phyloP scores from a whole-genome alignment of 1,140 invertebrate species.

The Panulirus ornatus region DNA sequence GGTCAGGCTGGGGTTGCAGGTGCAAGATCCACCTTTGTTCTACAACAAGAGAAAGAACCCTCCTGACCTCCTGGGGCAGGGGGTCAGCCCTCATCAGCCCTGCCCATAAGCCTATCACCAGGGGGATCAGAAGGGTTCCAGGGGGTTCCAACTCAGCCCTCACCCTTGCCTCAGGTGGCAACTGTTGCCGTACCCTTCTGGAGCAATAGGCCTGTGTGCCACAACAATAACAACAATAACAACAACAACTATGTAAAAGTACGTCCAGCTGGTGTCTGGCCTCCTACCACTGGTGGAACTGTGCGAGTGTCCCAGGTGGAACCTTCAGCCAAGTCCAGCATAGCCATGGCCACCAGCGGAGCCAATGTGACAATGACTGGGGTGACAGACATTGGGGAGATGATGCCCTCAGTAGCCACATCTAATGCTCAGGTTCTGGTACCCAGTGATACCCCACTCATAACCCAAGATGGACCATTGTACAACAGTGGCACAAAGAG shows the following conservation, averaged over 20 bases:
- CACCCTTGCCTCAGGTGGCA: slow-evolving; percentile 63
- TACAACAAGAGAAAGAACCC: slow-evolving; percentile 69
- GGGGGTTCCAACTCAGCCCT: slow-evolving; percentile 41
- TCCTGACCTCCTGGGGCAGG: slow-evolving; percentile 72
- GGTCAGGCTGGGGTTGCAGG: slow-evolving; percentile 59
- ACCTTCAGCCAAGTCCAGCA: slow-evolving; percentile 52
- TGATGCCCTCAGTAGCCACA: slow-evolving; percentile 63
- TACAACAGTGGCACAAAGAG: slow-evolving; percentile 72
- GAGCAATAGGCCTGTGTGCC: slow-evolving; percentile 68
- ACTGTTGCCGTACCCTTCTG: slow-evolving; percentile 70
- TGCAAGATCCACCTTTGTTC: slow-evolving; percentile 65
- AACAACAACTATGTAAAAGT: slow-evolving; percentile 70
- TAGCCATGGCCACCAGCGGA: slow-evolving; percentile 47
- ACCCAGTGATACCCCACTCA: slow-evolving; percentile 49
- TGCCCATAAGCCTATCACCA: slow-evolving; percentile 61
- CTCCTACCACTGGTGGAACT: slow-evolving; percentile 41
- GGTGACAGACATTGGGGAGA: slow-evolving; percentile 60
- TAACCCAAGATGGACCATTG: slow-evolving; percentile 64
- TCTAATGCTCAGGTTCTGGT: slow-evolving; percentile 71
- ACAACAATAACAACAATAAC: slow-evolving; percentile 62
- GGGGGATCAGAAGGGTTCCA: slow-evolving; percentile 62
- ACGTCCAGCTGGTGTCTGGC: slow-evolving; percentile 63
- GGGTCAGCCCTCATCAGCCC: slow-evolving; percentile 71
- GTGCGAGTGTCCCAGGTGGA: slow-evolving; percentile 65
- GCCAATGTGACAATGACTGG: slow-evolving; percentile 38